These are phyloP conservation scores for Agonopterix subpropinquella DNA, from an alignment of 2,888 invertebrate genomes.

Conservation along the genomic window DNA sequence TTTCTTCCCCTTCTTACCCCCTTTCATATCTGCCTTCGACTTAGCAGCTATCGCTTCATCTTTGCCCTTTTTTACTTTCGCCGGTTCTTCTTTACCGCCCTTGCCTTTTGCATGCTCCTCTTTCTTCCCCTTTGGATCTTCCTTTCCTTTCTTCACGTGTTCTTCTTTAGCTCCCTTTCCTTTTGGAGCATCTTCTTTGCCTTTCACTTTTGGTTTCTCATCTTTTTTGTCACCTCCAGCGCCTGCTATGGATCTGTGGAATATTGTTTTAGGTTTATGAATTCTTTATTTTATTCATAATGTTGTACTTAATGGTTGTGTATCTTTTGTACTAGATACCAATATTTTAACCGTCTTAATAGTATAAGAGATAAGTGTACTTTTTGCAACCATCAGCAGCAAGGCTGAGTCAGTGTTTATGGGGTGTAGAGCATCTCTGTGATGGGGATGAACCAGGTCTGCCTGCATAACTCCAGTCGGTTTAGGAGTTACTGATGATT, in stretches of 20 bases:
- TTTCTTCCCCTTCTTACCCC: background rate
- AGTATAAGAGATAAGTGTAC: too few species aligned
- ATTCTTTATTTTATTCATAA: too few species aligned
- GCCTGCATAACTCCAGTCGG: too few species aligned
- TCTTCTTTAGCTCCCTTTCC: background rate
- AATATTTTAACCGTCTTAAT: too few species aligned
- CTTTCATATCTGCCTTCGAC: background rate
- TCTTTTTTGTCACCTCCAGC: background rate
- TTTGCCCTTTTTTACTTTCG: conserved; percentile 2
- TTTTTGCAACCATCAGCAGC: too few species aligned
- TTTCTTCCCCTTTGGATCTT: background rate
- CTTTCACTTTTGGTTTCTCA: background rate
- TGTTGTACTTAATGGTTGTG: too few species aligned
- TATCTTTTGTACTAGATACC: too few species aligned
- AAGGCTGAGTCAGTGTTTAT: too few species aligned
- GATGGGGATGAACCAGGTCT: too few species aligned
- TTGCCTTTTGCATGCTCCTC: background rate
- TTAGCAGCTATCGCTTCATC: conserved; percentile 1
- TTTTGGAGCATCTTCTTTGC: background rate
- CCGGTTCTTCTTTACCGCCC: background rate
- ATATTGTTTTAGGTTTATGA: too few species aligned
- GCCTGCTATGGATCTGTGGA: background rate
- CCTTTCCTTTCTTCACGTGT: background rate
- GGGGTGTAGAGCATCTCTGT: too few species aligned
- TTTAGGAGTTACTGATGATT: too few species aligned